A percentile compares a stretch with the other conserved stretches of the same genome.
phyloP scores from a whole-genome alignment of 1,140 invertebrate genomes.

The Sitobion miscanthi region DNA sequence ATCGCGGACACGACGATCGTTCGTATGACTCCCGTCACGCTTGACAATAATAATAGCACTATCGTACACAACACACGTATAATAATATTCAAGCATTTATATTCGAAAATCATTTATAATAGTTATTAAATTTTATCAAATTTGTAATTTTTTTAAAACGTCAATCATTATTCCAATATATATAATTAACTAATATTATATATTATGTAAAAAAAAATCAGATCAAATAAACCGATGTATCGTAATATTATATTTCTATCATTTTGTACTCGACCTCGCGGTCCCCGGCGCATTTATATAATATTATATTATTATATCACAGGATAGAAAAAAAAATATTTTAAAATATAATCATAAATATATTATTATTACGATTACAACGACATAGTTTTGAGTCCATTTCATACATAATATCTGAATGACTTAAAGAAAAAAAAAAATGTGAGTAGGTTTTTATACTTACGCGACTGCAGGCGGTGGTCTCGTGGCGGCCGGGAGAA shows the following conservation, averaged over 20 bases:
- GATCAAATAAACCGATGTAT: background rate
- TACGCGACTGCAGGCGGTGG: background rate
- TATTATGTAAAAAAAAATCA: background rate
- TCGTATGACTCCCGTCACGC: background rate
- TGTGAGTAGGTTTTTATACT: background rate
- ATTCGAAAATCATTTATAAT: background rate
- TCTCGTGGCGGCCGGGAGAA: background rate
- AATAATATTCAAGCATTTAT: background rate
- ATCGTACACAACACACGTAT: background rate
- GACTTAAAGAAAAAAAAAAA: background rate
- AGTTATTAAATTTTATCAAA: background rate
- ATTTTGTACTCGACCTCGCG: background rate
- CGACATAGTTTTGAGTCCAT: background rate
- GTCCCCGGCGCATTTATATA: background rate
- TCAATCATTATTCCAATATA: background rate
- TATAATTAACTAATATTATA: too few relatives aligned
- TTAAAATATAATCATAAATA: background rate
- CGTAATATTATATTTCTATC: background rate
- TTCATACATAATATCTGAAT: background rate
- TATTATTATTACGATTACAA: background rate
- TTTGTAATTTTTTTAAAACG: background rate
- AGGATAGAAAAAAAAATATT: background rate
- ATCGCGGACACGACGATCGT: background rate
- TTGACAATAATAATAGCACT: background rate
- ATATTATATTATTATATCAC: background rate